Conservation (phyloP, 2,113 vertebrate species). For the Myotis davidii region DNA sequence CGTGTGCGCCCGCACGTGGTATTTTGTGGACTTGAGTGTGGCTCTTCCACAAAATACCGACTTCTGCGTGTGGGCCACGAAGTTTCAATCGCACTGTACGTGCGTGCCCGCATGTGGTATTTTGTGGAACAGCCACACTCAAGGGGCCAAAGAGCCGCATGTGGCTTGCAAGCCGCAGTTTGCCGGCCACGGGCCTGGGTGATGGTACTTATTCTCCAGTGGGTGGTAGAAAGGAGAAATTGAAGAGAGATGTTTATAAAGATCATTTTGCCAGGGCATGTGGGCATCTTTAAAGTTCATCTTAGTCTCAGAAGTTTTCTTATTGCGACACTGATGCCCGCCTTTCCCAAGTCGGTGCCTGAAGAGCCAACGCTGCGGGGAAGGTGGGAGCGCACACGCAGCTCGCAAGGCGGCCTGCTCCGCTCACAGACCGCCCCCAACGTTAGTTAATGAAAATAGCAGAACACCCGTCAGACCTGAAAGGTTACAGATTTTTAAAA, state of each 20-base stretch:
- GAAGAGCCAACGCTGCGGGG: background rate
- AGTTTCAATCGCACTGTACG: too few species aligned
- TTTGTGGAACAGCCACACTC: too few species aligned
- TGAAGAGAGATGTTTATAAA: background rate
- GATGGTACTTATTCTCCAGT: background rate
- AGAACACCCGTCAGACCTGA: background rate
- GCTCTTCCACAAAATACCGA: too few species aligned
- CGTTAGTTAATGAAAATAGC: background rate
- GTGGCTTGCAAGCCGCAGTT: too few species aligned
- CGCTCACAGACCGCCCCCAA: background rate
- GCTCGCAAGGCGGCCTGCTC: background rate
- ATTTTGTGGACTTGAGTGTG: too few species aligned
- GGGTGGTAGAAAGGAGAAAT: background rate
- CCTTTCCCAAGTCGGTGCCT: background rate
- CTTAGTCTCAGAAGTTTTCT: slow-evolving; percentile 3
- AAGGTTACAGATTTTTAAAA: slow-evolving; percentile 14
- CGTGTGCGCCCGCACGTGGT: too few species aligned
- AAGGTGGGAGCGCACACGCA: background rate
- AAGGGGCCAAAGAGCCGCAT: too few species aligned
- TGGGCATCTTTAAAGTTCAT: background rate
- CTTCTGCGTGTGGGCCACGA: too few species aligned
- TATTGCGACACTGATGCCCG: background rate
- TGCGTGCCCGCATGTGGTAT: too few species aligned
- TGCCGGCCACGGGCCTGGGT: background rate
- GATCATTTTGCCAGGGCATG: background rate